Conservation (phyloP, 2,888 invertebrate species). For the Nephrotoma guestfalica region DNA sequence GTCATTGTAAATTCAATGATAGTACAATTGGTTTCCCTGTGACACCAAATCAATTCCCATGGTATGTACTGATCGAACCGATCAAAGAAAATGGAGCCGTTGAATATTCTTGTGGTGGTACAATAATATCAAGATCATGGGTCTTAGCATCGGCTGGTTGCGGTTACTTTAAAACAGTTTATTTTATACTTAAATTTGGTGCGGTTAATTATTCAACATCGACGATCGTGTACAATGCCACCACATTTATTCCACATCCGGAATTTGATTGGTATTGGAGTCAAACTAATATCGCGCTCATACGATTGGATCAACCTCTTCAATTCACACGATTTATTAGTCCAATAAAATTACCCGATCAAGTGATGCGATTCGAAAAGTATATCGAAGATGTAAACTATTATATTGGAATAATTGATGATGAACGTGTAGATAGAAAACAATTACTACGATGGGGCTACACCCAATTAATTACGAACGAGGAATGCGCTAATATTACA, state of each 20-base stretch:
- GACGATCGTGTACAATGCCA: background rate
- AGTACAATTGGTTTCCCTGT: background rate
- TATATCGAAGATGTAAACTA: background rate
- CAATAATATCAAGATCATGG: background rate
- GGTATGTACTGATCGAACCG: background rate
- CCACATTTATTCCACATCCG: background rate
- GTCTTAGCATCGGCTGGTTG: background rate
- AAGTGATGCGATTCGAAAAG: background rate
- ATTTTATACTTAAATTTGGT: background rate
- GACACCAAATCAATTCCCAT: background rate
- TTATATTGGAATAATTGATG: background rate
- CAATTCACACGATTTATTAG: background rate
- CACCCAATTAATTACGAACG: background rate
- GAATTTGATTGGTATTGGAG: background rate
- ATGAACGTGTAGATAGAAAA: background rate
- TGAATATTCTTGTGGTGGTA: background rate
- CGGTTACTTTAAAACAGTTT: background rate
- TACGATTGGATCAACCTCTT: background rate
- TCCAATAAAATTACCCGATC: background rate
- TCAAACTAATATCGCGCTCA: background rate
- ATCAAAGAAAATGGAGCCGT: background rate
- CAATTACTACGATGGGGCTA: background rate
- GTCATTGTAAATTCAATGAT: background rate
- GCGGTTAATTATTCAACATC: background rate
- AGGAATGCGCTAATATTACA: conserved; percentile 1